Percentiles rank a stretch among this genome's conserved stretches.
Evolutionary conservation across 2,888 invertebrate genomes (phyloP).

Genomic region (Drosophila cyrtoloma): DNA sequence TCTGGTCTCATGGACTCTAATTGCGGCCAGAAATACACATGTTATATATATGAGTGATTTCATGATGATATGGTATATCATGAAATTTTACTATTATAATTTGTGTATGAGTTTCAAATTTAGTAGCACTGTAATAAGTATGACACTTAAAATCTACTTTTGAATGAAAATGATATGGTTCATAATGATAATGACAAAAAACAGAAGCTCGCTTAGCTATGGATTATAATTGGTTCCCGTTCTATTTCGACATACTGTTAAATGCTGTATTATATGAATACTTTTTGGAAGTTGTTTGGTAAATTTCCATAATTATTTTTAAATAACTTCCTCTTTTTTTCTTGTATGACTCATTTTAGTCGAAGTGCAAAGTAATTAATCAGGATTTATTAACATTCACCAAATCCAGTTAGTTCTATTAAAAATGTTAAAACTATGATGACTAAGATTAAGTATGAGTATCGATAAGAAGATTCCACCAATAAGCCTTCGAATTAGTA

Average conservation of each 20-base stretch:
- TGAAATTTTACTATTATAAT: constrained; percentile 2
- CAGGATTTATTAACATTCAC: not conserved
- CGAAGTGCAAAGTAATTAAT: not conserved
- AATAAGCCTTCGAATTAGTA: constrained; percentile 11
- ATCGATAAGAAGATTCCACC: not conserved
- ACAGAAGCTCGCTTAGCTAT: not conserved
- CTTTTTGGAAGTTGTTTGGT: constrained; percentile 1
- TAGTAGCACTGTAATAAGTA: not conserved
- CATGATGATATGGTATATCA: constrained; percentile 3
- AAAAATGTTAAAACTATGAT: not conserved
- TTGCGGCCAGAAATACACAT: constrained; percentile 4
- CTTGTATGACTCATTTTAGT: not conserved
- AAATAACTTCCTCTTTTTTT: not conserved
- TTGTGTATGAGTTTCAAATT: constrained; percentile 12
- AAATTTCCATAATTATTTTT: constrained; percentile 1
- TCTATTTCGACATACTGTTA: not conserved
- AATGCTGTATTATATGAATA: not conserved
- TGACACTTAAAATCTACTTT: not conserved
- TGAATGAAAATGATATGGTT: not conserved
- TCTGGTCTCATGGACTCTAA: constrained; percentile 2
- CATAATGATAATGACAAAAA: not conserved
- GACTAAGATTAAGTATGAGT: not conserved
- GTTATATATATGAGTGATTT: not conserved
- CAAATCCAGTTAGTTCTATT: not conserved
- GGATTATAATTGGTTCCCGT: not conserved